phyloP scores from a whole-genome alignment of 64 coral and sea anemone species.

The Exaiptasia diaphana region DNA sequence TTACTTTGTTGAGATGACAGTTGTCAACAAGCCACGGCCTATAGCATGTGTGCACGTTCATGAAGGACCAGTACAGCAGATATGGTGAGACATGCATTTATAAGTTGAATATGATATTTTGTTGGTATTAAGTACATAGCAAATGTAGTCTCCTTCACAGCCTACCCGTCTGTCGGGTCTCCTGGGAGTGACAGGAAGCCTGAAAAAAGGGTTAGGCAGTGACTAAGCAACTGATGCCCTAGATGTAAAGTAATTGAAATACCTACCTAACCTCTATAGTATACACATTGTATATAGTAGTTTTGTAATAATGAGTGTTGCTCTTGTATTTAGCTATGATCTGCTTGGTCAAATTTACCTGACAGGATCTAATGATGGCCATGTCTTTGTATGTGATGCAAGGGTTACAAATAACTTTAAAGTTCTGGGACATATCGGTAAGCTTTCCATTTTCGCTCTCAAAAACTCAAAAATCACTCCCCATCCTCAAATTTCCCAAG shows the following conservation, averaged over 20 bases:
- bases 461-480: background rate
- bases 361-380: conserved; percentile 93
- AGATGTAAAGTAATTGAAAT: too few species aligned
- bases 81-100: conserved; percentile 43
- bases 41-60: conserved; percentile 66
- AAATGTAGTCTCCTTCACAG: too few species aligned
- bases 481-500: background rate
- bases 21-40: conserved; percentile 56
- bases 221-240: too few species aligned
- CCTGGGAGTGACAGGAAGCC: too few species aligned
- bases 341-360: conserved; percentile 74
- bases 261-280: too few species aligned
- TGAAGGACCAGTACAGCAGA: conserved; percentile 80
- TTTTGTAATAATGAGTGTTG: too few species aligned
- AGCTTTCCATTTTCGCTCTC: too few species aligned
- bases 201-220: too few species aligned
- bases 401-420: conserved; percentile 90
- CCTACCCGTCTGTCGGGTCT: too few species aligned
- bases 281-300: too few species aligned
- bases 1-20: conserved; percentile 85
- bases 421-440: conserved; percentile 85
- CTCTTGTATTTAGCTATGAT: conserved; percentile 95
- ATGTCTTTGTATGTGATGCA: conserved; percentile 93
- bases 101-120: too few species aligned
- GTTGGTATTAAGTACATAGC: too few species aligned